Base-by-base conservation (phyloP, 2,113 vertebrate species). In the Psettodes erumei region DNA sequence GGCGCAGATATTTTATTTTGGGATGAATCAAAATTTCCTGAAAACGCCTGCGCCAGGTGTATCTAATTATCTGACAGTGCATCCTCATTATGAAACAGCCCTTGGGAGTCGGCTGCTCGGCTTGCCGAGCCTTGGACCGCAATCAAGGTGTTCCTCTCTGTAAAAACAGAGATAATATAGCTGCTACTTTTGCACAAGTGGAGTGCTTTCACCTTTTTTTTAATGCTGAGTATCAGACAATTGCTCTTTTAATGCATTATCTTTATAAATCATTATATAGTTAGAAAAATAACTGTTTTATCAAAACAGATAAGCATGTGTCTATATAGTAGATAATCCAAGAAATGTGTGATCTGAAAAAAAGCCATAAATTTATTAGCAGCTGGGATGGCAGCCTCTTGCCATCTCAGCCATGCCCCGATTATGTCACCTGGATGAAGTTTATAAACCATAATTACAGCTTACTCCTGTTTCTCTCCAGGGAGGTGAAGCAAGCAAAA, bases 61-160 rank as follows among this genome's bases (percentile, higher is more conserved):
- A 85, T 83, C 93, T 93, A 94, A 94, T 95, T 94, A 95, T 93
- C 87, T 89, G 86, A 89, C 91, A 90, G 84, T 47, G 66, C 84
- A 78, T 86, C 87, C 90, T 94, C 90, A 88, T 93, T 92, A 91
- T 83, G 86, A 89, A 89, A 55, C 42, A 43, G 75, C 88, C 85
- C 81, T 33, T 69, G 91, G 89, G 90, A 91, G 76, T 15, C 32
- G 33, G 63, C 58, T 45, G 53, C 50, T 81, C 16, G 8, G 71
- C 77, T 81, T 77, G 43, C 89, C 18, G 67, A 89, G 83, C 59
- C 61, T 77, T 89, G 88, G 85, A 86, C 83, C 27, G 11, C 77
- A 79, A 86, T 91, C 83, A 87, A 88, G 77, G 81, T 79, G 82
- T 54, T 79, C 48, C 67, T 87, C 53, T 32, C 38, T 63, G 63